Evolutionary conservation across 2,113 vertebrate genomes (phyloP).

Genomic region (Heteronetta atricapilla): DNA sequence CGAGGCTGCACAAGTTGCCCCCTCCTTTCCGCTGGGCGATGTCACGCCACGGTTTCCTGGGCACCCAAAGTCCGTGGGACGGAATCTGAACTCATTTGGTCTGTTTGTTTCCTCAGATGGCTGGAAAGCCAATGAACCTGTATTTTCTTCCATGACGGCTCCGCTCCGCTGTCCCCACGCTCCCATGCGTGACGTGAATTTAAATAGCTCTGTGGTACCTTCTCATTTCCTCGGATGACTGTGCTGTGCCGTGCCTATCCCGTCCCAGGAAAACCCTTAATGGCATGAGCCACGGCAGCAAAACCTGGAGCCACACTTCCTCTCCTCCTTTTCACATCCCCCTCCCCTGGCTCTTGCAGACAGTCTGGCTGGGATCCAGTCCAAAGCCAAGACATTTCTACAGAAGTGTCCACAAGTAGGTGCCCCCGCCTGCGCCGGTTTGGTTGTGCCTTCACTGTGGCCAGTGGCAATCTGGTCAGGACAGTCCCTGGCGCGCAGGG

Average conservation of each 20-base stretch:
- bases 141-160: neutral
- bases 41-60: slow-evolving; percentile 6
- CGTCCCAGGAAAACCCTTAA: neutral
- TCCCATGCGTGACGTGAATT: neutral
- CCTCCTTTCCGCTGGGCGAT: neutral
- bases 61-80: neutral
- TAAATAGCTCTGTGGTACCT: neutral
- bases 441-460: neutral
- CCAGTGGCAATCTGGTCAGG: neutral
- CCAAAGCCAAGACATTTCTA: neutral
- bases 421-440: neutral
- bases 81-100: slow-evolving; percentile 26
- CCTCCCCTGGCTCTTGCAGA: neutral
- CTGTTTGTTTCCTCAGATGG: neutral
- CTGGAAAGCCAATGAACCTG: slow-evolving; percentile 3
- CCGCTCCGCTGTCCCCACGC: fast-evolving
- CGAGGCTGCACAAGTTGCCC: neutral
- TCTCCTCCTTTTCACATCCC: neutral
- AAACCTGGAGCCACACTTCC: neutral
- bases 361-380: neutral
- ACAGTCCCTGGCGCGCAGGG: neutral
- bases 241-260: neutral
- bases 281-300: neutral
- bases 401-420: neutral
- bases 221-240: neutral